These are phyloP conservation scores for Agapornis roseicollis DNA, from an alignment of 2,113 vertebrate species.

Conservation along the genomic window DNA sequence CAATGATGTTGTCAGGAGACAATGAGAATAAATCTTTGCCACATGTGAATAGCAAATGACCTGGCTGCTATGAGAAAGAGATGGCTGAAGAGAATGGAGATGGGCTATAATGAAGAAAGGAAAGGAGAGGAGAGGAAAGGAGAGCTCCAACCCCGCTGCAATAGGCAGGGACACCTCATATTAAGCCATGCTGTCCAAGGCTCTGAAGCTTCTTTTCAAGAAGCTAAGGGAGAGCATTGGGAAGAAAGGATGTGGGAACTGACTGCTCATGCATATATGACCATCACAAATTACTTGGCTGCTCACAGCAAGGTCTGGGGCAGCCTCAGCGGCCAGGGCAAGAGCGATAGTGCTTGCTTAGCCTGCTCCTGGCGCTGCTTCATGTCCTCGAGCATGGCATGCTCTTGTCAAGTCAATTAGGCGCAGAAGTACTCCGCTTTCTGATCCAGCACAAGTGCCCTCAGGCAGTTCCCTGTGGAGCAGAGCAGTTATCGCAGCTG, in stretches of 20 bases:
- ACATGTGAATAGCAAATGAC: neutral
- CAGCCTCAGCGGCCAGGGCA: neutral
- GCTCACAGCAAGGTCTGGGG: neutral
- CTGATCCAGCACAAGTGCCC: neutral
- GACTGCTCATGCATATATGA: neutral
- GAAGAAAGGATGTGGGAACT: neutral
- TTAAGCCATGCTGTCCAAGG: neutral
- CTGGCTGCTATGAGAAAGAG: neutral
- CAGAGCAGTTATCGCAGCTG: neutral
- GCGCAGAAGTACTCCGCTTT: neutral
- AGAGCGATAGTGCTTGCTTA: fast-evolving
- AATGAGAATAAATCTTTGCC: neutral
- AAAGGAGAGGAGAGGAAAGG: neutral
- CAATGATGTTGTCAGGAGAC: neutral
- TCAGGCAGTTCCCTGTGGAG: neutral
- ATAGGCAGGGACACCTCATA: neutral
- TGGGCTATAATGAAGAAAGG: neutral
- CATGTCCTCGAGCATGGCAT: fast-evolving
- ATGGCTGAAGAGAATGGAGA: neutral
- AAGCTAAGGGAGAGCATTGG: neutral
- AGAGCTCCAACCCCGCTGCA: neutral
- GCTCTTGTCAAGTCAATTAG: neutral
- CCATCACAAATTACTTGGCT: neutral
- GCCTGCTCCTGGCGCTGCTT: neutral
- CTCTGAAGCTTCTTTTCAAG: neutral